Percentiles rank a stretch among this genome's conserved stretches.
These are phyloP conservation scores for Neelides sp. DNA, from an alignment of 1,140 invertebrate species.

Conservation along the genomic window DNA sequence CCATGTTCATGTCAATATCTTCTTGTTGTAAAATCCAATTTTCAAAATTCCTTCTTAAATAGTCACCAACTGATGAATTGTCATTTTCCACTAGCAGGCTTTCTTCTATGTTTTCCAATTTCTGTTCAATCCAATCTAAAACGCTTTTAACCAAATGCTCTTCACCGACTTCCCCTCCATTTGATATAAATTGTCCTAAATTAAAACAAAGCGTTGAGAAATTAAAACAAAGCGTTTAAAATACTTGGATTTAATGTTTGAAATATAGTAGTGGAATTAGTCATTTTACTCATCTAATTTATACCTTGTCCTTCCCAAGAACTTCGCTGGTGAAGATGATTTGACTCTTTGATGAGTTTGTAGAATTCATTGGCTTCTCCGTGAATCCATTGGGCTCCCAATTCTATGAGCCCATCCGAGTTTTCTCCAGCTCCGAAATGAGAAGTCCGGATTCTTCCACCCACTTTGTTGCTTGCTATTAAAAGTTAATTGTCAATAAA, in stretches of 20 bases:
- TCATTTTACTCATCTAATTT: too few relatives aligned
- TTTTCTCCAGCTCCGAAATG: conserved; percentile 30
- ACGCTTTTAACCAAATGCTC: conserved; percentile 41
- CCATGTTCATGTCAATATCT: conserved; percentile 34
- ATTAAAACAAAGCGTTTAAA: background rate
- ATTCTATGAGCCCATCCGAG: conserved; percentile 47
- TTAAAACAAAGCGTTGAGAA: background rate
- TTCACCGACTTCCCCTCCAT: conserved; percentile 24
- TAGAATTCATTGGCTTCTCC: conserved; percentile 59
- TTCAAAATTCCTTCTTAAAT: conserved; percentile 38
- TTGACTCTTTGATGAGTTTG: conserved; percentile 42
- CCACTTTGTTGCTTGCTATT: conserved; percentile 35
- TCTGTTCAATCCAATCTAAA: conserved; percentile 39
- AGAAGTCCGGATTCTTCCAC: conserved; percentile 48
- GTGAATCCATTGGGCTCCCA: conserved; percentile 74
- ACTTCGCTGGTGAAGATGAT: conserved; percentile 34
- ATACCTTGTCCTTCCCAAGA: conserved; percentile 27
- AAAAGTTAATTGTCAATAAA: background rate
- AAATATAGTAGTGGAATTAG: too few relatives aligned
- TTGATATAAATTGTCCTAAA: background rate
- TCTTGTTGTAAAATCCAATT: conserved; percentile 37
- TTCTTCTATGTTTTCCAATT: conserved; percentile 41
- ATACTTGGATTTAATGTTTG: background rate
- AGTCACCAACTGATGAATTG: conserved; percentile 37
- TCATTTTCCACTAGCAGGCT: background rate